phyloP scores from a whole-genome alignment of 2,888 invertebrate species.

The Rhorus exstirpatorius region DNA sequence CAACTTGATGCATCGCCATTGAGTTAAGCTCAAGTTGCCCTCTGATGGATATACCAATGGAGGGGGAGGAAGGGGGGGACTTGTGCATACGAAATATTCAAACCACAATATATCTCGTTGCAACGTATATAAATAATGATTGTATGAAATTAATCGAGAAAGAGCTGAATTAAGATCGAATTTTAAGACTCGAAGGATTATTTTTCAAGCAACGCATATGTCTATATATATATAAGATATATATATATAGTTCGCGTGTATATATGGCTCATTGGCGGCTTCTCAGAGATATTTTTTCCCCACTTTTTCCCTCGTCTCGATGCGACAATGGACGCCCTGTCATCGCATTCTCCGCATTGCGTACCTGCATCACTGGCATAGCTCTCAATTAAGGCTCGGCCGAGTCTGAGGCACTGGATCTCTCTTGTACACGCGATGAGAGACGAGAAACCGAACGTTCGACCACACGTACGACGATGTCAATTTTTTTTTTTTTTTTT shows the following conservation, averaged over 20 bases:
- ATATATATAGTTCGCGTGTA: too few species aligned
- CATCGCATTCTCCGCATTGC: constrained; percentile 73
- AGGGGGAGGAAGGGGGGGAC: neutral
- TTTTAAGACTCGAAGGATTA: constrained; percentile 9
- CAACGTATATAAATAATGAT: constrained; percentile 29
- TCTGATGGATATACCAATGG: constrained; percentile 41
- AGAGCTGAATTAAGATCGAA: constrained; percentile 20
- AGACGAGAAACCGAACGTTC: constrained; percentile 29
- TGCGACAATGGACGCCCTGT: constrained; percentile 80
- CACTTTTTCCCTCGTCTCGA: constrained; percentile 56
- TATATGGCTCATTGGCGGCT: constrained; percentile 19
- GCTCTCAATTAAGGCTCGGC: constrained; percentile 78
- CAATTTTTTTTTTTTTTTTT: constrained; percentile 11
- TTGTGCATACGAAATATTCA: constrained; percentile 80
- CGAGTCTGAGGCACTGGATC: constrained; percentile 13
- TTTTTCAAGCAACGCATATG: too few species aligned
- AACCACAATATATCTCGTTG: constrained; percentile 73
- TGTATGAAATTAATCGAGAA: constrained; percentile 16
- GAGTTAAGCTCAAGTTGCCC: constrained; percentile 73
- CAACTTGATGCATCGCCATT: constrained; percentile 81
- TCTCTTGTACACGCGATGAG: constrained; percentile 16
- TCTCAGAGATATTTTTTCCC: constrained; percentile 48
- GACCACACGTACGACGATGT: constrained; percentile 61
- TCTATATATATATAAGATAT: too few species aligned
- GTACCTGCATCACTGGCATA: constrained; percentile 77